Evolutionary conservation across 1,140 invertebrate species (phyloP), one percentile per base, ranked within the genome.

Genomic region (Andricus grossulariae): DNA sequence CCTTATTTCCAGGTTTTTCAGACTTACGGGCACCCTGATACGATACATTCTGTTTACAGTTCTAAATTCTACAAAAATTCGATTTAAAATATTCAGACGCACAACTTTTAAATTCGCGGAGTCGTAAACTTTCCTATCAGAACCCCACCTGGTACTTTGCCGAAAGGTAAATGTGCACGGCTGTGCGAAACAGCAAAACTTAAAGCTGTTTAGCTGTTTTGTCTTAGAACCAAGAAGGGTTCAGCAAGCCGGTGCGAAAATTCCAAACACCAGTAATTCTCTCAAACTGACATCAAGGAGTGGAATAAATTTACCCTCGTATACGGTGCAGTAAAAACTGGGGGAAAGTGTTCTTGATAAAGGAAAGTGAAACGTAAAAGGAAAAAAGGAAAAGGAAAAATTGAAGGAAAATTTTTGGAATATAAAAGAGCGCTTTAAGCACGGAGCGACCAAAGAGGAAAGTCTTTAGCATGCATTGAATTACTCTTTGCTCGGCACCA

Each of bases 81-180:
- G 25, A 66, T 16, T 66, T 39, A 66, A 66, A 66, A 39, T 45
- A 45, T 66, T 45, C 60, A 39, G 39, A 32, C 39, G 16, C 32
- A 16, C 16, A 66, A 39, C 60, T 66, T 32, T 8, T 1, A 66
- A 32, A 66, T 39, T 39, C n/a, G 60, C 45, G 15, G 25, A 45
- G 60, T 66, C 60, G 60, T 66, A 66, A 66, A 66, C 60, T 66
- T 66, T 66, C 25, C 39, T 66, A 16, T 39, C 60, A 66, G 13
- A 66, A 15, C 57, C 25, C 57, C 57, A 66, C 3, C 60, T 66
- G 25, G 21, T 66, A 15, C 60, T 39, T 7, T 66, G 5, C 25
- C 4, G 0, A 4, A 45, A 66, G 6, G 60, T n/a, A 39, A 15
- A 66, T 32, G 60, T 66, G 60, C 60, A 66, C 60, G 60, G 60